Percentiles rank a stretch among this genome's conserved stretches.
phyloP scores from a whole-genome alignment of 2,888 invertebrate species.

The Parochlus steinenii region DNA sequence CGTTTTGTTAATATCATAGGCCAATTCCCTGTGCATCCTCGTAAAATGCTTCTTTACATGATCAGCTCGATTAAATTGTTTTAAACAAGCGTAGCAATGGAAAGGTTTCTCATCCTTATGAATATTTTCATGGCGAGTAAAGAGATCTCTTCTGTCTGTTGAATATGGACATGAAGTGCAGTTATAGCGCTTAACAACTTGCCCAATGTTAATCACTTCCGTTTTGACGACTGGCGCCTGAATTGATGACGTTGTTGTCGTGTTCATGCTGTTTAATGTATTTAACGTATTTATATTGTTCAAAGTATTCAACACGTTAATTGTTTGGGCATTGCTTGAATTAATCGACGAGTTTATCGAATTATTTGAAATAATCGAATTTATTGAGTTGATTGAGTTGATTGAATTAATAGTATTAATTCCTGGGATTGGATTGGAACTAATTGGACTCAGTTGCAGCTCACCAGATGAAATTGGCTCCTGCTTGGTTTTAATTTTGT shows the following conservation, averaged over 20 bases:
- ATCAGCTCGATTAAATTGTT: conserved; percentile 86
- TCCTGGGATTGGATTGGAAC: no score
- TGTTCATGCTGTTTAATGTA: no score
- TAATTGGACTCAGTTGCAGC: no score
- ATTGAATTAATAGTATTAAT: no score
- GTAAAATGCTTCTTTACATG: conserved; percentile 89
- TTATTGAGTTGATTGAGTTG: no score
- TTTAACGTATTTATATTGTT: no score
- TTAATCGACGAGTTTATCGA: no score
- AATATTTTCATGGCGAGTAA: conserved; percentile 83
- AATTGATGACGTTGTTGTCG: no score
- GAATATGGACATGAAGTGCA: conserved; percentile 82
- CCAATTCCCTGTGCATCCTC: conserved; percentile 79
- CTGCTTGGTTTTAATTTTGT: conserved; percentile 11
- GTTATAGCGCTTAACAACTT: conserved; percentile 54
- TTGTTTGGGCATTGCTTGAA: no score
- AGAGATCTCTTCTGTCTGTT: conserved; percentile 78
- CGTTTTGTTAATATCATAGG: conserved; percentile 71
- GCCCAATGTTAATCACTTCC: conserved; percentile 14
- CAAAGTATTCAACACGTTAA: neutral
- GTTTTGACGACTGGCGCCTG: no score
- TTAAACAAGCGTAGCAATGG: conserved; percentile 81
- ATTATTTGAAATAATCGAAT: conserved; percentile 9
- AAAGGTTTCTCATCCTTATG: conserved; percentile 88
- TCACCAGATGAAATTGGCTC: conserved; percentile 8